Evolutionary conservation across 2,797 vertebrate genomes (phyloP).

Genomic region (Gephyroberyx darwinii): DNA sequence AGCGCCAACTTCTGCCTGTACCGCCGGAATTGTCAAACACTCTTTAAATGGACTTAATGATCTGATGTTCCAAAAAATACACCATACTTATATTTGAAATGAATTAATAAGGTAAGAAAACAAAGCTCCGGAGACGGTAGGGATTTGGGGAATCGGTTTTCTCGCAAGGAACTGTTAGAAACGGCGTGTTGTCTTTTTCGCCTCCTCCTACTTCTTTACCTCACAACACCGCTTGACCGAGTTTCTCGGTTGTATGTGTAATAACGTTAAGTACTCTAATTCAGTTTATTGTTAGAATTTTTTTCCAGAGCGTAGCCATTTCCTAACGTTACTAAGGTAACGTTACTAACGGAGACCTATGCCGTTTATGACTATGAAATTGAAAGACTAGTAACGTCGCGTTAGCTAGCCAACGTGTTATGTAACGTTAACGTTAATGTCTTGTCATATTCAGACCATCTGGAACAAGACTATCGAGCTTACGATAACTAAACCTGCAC

Average conservation of each 20-base stretch:
- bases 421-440: slow-evolving; percentile 38
- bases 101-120: slow-evolving; percentile 53
- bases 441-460: background rate
- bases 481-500: fast-evolving
- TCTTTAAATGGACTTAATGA: slow-evolving; percentile 6
- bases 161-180: slow-evolving; percentile 26
- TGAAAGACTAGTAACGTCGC: slow-evolving; percentile 36
- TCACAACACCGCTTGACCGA: slow-evolving; percentile 55
- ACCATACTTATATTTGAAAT: slow-evolving; percentile 20
- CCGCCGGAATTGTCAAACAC: slow-evolving; percentile 39
- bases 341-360: fast-evolving
- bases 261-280: slow-evolving; percentile 1
- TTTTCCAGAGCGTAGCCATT: fast-evolving
- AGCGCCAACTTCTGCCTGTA: slow-evolving; percentile 81
- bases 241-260: slow-evolving; percentile 33
- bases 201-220: slow-evolving; percentile 56
- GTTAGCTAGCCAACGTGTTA: slow-evolving; percentile 58
- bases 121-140: fast-evolving
- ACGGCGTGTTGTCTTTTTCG: slow-evolving; percentile 46
- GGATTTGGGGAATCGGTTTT: background rate
- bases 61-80: slow-evolving; percentile 2
- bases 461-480: background rate
- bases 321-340: background rate
- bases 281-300: fast-evolving
- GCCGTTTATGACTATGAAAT: background rate